A percentile compares a stretch with the other conserved stretches of the same genome.
These are phyloP conservation scores for Eupithecia exiguata DNA, from an alignment of 2,888 invertebrate genomes.

Conservation along the genomic window DNA sequence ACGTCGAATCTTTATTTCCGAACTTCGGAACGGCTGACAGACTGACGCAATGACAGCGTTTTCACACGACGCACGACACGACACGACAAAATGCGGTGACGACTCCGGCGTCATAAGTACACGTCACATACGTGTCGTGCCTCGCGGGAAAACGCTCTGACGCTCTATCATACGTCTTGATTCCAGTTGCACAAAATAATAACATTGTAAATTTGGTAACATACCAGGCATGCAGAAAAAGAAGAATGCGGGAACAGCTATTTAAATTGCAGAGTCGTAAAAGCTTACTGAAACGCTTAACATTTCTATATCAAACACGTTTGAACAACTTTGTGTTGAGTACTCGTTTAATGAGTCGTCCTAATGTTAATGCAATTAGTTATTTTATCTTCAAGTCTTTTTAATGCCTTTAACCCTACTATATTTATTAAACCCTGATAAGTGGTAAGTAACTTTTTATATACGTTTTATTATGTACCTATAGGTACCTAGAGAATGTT, in stretches of 20 bases:
- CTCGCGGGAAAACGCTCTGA: too few relatives aligned
- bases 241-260: slow-evolving; percentile 3
- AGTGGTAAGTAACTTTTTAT: not conserved
- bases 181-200: not conserved
- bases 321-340: slow-evolving; percentile 26
- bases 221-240: not conserved
- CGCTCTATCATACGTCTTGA: not conserved
- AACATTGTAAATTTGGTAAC: not conserved
- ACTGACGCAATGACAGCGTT: too few relatives aligned
- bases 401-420: not conserved
- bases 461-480: not conserved
- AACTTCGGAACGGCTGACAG: too few relatives aligned
- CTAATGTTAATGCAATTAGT: slow-evolving; percentile 8
- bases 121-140: too few relatives aligned
- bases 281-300: slow-evolving; percentile 24
- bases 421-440: not conserved
- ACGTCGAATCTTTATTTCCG: not conserved
- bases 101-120: too few relatives aligned
- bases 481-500: not conserved
- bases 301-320: slow-evolving; percentile 17
- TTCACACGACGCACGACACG: too few relatives aligned
- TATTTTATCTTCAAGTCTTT: not conserved
- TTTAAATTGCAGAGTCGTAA: slow-evolving; percentile 28
- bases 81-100: too few relatives aligned
- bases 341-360: slow-evolving; percentile 13